A percentile compares a stretch with the other conserved stretches of the same genome.
These are phyloP conservation scores for Bergia sp. DNA, from an alignment of 92 coral and sea anemone species.

Conservation along the genomic window DNA sequence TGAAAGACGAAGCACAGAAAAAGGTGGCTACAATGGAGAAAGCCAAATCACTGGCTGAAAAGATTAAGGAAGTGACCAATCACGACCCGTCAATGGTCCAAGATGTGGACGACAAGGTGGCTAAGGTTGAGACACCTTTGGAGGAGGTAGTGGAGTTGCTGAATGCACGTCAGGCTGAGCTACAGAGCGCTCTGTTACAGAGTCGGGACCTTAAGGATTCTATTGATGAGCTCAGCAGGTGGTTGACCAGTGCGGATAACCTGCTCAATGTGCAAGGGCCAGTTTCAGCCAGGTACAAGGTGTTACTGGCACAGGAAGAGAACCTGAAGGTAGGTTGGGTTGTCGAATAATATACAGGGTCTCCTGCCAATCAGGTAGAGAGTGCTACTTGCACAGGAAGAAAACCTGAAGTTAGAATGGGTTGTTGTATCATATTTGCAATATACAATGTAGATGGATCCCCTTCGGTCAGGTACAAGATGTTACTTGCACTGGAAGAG, in stretches of 20 bases:
- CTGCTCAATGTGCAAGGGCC: constrained; percentile 84
- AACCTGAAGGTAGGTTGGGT: constrained; percentile 73
- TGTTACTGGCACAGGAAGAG: constrained; percentile 84
- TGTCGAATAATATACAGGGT: neutral
- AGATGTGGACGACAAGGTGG: constrained; percentile 76
- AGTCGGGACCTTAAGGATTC: constrained; percentile 89
- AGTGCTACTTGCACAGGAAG: no score
- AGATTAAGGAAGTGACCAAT: constrained; percentile 76
- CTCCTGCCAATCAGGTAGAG: no score
- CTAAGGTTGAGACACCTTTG: constrained; percentile 73
- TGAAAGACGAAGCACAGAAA: constrained; percentile 78
- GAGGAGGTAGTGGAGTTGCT: constrained; percentile 68
- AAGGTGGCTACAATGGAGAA: constrained; percentile 78
- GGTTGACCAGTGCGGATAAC: constrained; percentile 85
- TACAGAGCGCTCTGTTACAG: constrained; percentile 79
- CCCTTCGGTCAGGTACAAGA: no score
- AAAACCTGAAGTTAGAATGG: constrained; percentile 72
- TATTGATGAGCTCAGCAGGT: constrained; percentile 78
- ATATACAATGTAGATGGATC: no score
- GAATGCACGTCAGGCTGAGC: constrained; percentile 76
- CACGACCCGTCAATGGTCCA: constrained; percentile 68
- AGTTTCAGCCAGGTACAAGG: constrained; percentile 84
- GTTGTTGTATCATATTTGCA: neutral
- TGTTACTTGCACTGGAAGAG: no score
- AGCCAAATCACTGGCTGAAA: constrained; percentile 77